These are phyloP conservation scores for Danio jaintianensis DNA, from an alignment of 2,797 vertebrate species.

Conservation along the genomic window DNA sequence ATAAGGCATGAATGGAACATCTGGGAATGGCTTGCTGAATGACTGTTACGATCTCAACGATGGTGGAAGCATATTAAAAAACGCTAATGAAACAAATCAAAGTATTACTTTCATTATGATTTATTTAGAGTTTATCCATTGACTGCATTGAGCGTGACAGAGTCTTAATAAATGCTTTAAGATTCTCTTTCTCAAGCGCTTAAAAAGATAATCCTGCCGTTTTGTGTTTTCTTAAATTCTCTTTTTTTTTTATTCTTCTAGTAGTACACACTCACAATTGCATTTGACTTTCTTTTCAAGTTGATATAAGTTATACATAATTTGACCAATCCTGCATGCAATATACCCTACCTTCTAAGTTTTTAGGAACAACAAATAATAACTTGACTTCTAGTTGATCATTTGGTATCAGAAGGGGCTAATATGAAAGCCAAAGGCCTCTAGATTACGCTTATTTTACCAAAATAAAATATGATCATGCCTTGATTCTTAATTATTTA, in stretches of 20 bases:
- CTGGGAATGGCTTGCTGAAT: slow-evolving; percentile 45
- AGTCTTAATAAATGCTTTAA: slow-evolving; percentile 2
- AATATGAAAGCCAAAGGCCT: too few relatives aligned
- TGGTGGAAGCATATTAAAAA: slow-evolving; percentile 40
- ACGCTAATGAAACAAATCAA: slow-evolving; percentile 38
- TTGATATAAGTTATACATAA: neutral
- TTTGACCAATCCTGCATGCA: too few relatives aligned
- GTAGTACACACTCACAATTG: neutral
- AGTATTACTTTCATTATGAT: slow-evolving; percentile 36
- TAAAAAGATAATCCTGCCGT: neutral
- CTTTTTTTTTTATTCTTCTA: neutral
- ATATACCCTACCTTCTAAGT: too few relatives aligned
- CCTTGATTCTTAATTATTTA: too few relatives aligned
- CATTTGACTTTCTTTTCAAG: neutral
- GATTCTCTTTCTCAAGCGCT: neutral
- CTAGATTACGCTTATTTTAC: too few relatives aligned
- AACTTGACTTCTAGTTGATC: too few relatives aligned
- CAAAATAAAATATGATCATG: too few relatives aligned
- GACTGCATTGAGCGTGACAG: neutral
- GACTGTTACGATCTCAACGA: slow-evolving; percentile 30
- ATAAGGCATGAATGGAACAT: slow-evolving; percentile 57
- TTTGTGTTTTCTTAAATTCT: neutral
- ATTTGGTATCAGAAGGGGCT: too few relatives aligned
- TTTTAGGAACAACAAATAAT: too few relatives aligned
- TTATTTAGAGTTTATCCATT: neutral